Conservation (phyloP, 1,140 invertebrate species). For the Pomphorhynchus laevis region DNA sequence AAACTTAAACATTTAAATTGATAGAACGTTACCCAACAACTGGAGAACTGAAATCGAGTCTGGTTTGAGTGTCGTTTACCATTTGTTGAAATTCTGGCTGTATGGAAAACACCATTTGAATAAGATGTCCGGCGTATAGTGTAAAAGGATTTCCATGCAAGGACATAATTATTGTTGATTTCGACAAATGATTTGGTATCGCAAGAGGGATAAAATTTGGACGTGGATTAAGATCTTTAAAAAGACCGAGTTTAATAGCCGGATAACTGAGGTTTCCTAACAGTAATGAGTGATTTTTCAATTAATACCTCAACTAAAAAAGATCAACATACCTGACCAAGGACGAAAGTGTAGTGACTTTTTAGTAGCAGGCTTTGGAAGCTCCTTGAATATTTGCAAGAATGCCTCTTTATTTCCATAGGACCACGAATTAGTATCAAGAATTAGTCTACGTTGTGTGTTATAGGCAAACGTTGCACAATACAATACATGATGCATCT, state of each 20-base stretch:
- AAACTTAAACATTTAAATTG: too few species aligned
- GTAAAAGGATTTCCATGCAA: slow-evolving; percentile 67
- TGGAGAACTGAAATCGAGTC: slow-evolving; percentile 42
- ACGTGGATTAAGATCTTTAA: slow-evolving; percentile 48
- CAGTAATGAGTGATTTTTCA: too few species aligned
- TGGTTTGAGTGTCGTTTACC: slow-evolving; percentile 33
- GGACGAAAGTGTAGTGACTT: too few species aligned
- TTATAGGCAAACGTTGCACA: slow-evolving; percentile 80
- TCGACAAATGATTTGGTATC: slow-evolving; percentile 56
- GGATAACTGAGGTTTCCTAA: too few species aligned
- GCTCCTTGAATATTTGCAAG: too few species aligned
- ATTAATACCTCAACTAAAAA: too few species aligned
- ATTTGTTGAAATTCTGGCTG: slow-evolving; percentile 29
- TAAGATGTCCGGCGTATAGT: slow-evolving; percentile 83
- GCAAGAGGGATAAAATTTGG: slow-evolving; percentile 58
- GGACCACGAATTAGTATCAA: too few species aligned
- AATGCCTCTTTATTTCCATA: too few species aligned
- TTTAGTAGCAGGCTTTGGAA: too few species aligned
- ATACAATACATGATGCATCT: slow-evolving; percentile 79
- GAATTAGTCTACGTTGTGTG: slow-evolving; percentile 52
- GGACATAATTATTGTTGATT: slow-evolving; percentile 28
- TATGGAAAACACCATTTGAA: slow-evolving; percentile 52
- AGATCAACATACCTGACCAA: too few species aligned
- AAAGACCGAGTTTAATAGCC: too few species aligned
- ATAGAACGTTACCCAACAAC: slow-evolving; percentile 63